Evolutionary conservation across 2,797 vertebrate species (phyloP).

Genomic region (Vultur gryphus): DNA sequence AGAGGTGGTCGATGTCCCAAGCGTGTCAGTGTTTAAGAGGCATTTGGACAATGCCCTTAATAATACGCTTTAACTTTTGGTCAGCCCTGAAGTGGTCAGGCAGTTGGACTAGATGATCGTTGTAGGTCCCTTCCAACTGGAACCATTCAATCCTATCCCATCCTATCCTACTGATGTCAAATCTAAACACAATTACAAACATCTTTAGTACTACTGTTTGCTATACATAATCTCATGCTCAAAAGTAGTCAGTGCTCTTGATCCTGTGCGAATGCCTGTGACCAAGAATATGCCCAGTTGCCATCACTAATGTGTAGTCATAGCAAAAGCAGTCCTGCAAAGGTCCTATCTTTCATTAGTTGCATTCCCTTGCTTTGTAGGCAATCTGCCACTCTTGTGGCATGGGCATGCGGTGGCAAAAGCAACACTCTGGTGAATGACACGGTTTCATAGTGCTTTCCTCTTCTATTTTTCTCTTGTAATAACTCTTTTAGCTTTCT

Average conservation of each 20-base stretch:
- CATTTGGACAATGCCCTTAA: not conserved
- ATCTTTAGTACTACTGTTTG: not conserved
- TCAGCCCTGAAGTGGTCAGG: not conserved
- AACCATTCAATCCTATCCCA: not conserved
- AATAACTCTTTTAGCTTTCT: not conserved
- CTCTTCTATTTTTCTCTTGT: not conserved
- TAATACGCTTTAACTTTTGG: not conserved
- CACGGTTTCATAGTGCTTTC: not conserved
- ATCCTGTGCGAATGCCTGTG: not conserved
- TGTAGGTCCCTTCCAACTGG: not conserved
- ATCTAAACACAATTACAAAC: not conserved
- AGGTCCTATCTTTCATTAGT: not conserved
- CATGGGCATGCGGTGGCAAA: not conserved
- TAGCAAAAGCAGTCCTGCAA: not conserved
- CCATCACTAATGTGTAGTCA: not conserved
- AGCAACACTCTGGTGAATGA: not conserved
- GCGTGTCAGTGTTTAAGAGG: not conserved
- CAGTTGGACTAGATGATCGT: not conserved
- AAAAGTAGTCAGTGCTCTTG: not conserved
- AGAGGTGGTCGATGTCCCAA: not conserved
- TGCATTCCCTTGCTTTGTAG: not conserved
- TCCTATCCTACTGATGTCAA: not conserved
- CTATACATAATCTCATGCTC: not conserved
- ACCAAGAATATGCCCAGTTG: not conserved
- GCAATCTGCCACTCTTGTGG: not conserved